Evolutionary conservation across 2,113 vertebrate genomes (phyloP), one percentile per base, ranked within the genome.

Genomic region (Ascaphus truei): DNA sequence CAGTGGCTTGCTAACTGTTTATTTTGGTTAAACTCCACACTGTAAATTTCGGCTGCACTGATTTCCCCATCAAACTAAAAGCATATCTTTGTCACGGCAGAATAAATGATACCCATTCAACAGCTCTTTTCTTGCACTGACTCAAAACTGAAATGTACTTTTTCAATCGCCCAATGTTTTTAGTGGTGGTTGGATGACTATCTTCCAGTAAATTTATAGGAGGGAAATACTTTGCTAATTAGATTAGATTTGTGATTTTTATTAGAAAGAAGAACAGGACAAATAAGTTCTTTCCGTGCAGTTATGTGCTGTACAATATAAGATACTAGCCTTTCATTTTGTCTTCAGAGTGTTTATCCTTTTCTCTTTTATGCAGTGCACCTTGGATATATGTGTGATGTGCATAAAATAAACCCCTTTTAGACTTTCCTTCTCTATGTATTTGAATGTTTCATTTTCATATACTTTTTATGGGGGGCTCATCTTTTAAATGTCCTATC

Each of bases 21-120:
- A 68, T 10, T 72, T 72, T 34, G 36, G 15, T 43, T 67, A 1
- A 50, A 31, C 22, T 76, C 68, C 51, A 69, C 13, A 18, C 2
- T 75, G 11, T 67, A 59, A 61, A 41, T 53, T 62, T 66, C 9
- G 69, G 39, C 4, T 69, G 34, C 39, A 13, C 5, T 18, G 59
- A 66, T 55, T 30, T 37, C 64, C 1, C 56, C 48, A 5, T 48
- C 73, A 37, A 76, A 22, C n/a, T 64, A 26, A 72, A 72, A 63
- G 30, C 15, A 18, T 33, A 23, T 75, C 61, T 73, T 63, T 75
- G 15, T 2, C 2, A 73, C 47, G 62, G 29, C 16, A 59, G 22
- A 18, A 58, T 69, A 41, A 72, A 62, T 43, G 25, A 48, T 51
- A 23, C 15, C 48, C 41, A 18, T 73, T 55, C 57, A 30, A 25